A percentile compares a stretch with the other conserved stretches of the same genome.
Conservation (phyloP, 2,888 invertebrate genomes). For the Rhagonycha fulva region DNA sequence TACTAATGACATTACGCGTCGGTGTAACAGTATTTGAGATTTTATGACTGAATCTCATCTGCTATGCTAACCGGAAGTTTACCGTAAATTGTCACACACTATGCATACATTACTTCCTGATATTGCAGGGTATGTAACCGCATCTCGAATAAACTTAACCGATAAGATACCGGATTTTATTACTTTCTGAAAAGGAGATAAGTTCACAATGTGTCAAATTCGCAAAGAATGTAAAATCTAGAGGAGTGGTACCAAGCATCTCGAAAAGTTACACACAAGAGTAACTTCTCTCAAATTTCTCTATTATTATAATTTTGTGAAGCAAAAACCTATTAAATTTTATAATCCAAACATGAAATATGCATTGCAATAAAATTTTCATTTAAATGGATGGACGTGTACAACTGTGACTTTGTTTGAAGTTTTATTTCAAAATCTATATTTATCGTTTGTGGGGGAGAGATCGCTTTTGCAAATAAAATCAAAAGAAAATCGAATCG, state of each 20-base stretch:
- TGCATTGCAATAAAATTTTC: background rate
- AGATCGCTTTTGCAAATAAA: background rate
- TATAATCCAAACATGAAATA: background rate
- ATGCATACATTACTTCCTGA: conserved; percentile 29
- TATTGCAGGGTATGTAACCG: conserved; percentile 28
- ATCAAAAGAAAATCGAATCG: background rate
- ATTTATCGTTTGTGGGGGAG: background rate
- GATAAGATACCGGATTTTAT: background rate
- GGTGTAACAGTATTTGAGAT: conserved; percentile 33
- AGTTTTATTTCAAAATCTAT: background rate
- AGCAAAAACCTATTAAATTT: background rate
- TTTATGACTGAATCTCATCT: conserved; percentile 21
- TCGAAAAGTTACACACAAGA: background rate
- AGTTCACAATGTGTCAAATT: background rate
- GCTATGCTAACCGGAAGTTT: conserved; percentile 25
- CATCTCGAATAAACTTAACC: conserved; percentile 5
- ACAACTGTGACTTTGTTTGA: background rate
- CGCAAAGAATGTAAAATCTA: background rate
- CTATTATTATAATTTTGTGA: background rate
- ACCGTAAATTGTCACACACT: conserved; percentile 28
- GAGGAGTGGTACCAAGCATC: background rate
- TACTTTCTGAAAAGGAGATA: background rate
- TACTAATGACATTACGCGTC: conserved; percentile 32
- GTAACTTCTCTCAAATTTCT: background rate
- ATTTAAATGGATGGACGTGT: background rate